A percentile compares a stretch with the other conserved stretches of the same genome.
Conservation (phyloP, 2,113 vertebrate genomes). For the Mesocricetus auratus region DNA sequence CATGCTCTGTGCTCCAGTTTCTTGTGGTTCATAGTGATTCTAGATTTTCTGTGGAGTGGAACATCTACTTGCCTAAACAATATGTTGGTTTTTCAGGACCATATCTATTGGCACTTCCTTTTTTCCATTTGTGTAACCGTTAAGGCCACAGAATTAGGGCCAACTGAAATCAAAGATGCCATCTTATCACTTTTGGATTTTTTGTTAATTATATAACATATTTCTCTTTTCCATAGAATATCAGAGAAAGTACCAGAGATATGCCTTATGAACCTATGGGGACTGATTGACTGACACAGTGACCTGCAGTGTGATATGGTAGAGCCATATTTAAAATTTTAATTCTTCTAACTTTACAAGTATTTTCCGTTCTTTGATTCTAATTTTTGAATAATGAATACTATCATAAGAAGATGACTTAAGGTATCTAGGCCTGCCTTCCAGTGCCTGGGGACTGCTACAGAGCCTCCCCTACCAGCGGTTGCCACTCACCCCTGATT, state of each 20-base stretch:
- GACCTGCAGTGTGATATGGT: not conserved
- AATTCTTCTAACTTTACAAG: not conserved
- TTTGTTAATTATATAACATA: not conserved
- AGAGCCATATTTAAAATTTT: not conserved
- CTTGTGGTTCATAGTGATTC: not conserved
- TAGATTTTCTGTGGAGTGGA: not conserved
- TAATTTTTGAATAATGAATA: too few relatives aligned
- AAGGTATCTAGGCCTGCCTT: too few relatives aligned
- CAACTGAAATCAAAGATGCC: not conserved
- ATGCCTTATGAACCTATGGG: not conserved
- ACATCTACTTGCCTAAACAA: not conserved
- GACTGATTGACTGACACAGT: not conserved
- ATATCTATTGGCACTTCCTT: not conserved
- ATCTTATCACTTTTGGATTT: not conserved
- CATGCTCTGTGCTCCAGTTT: not conserved
- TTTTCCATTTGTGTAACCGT: not conserved
- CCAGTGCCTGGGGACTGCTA: too few relatives aligned
- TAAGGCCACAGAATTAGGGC: not conserved
- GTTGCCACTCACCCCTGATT: too few relatives aligned
- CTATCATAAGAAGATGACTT: too few relatives aligned
- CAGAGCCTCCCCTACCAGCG: too few relatives aligned
- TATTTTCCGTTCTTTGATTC: too few relatives aligned
- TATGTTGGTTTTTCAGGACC: not conserved
- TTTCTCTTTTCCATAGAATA: not conserved
- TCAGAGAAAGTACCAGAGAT: not conserved